These are phyloP conservation scores for Elysia crispata DNA, from an alignment of 2,888 invertebrate genomes.

Conservation along the genomic window DNA sequence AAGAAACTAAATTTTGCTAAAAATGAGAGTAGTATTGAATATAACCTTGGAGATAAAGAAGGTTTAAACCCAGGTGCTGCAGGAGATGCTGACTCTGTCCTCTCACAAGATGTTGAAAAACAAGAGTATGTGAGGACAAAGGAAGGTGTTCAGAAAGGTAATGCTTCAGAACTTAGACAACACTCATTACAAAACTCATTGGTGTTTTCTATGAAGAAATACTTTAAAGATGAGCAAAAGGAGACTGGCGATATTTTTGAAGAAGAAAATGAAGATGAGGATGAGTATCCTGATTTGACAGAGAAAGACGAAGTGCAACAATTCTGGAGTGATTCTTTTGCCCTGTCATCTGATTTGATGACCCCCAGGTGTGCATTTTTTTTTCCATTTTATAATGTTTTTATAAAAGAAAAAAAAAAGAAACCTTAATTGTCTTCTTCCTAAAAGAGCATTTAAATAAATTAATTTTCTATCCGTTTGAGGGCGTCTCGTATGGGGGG, in stretches of 20 bases:
- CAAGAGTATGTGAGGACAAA: neutral
- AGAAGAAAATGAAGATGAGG: slow-evolving; percentile 22
- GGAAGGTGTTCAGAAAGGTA: neutral
- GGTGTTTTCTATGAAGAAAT: slow-evolving; percentile 21
- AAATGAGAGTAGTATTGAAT: slow-evolving; percentile 27
- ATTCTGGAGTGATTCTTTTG: slow-evolving; percentile 20
- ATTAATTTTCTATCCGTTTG: no score
- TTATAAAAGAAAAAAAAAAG: no score
- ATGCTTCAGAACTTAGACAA: neutral
- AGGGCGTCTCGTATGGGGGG: no score
- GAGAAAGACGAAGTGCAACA: no score
- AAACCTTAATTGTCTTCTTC: no score
- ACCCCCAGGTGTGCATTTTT: no score
- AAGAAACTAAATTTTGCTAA: slow-evolving; percentile 43
- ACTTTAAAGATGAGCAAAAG: neutral
- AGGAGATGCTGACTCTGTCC: neutral
- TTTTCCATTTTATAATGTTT: no score
- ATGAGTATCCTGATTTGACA: slow-evolving; percentile 11
- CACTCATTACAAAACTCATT: neutral
- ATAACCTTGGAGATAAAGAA: slow-evolving; percentile 11
- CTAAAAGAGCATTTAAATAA: no score
- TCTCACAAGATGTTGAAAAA: neutral
- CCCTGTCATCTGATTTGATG: no score
- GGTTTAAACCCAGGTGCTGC: neutral
- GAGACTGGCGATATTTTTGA: slow-evolving; percentile 35